Evolutionary conservation across 1,140 invertebrate species (phyloP).

Genomic region (Brachionus plicatilis): DNA sequence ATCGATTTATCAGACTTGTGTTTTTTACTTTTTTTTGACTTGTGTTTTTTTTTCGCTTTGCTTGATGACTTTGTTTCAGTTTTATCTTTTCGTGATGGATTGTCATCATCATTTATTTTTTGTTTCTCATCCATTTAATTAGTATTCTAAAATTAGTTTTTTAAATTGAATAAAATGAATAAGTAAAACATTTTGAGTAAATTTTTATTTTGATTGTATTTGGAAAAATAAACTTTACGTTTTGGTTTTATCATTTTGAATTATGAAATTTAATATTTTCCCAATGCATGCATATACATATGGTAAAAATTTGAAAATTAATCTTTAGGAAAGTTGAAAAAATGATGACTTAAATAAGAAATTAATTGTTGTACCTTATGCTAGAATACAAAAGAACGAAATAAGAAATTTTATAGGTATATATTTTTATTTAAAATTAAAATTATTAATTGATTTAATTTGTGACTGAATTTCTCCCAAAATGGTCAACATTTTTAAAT

Average conservation of each 20-base stretch:
- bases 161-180: not conserved
- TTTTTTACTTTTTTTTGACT: slow-evolving; percentile 13
- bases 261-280: not conserved
- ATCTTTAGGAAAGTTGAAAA: not conserved
- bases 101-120: not conserved
- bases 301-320: not conserved
- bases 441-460: too few species aligned
- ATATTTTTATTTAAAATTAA: too few species aligned
- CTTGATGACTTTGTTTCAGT: not conserved
- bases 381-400: too few species aligned
- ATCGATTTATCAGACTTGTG: not conserved
- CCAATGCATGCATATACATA: not conserved
- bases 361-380: too few species aligned
- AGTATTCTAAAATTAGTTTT: not conserved
- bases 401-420: not conserved
- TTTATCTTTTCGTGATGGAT: not conserved
- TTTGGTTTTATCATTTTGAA: not conserved
- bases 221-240: not conserved
- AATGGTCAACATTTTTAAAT: too few species aligned
- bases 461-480: too few species aligned
- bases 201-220: not conserved
- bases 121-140: not conserved
- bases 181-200: not conserved
- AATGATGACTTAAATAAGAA: too few species aligned
- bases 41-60: not conserved